phyloP scores from a whole-genome alignment of 1,140 invertebrate species.

The Heliconius nattereri region DNA sequence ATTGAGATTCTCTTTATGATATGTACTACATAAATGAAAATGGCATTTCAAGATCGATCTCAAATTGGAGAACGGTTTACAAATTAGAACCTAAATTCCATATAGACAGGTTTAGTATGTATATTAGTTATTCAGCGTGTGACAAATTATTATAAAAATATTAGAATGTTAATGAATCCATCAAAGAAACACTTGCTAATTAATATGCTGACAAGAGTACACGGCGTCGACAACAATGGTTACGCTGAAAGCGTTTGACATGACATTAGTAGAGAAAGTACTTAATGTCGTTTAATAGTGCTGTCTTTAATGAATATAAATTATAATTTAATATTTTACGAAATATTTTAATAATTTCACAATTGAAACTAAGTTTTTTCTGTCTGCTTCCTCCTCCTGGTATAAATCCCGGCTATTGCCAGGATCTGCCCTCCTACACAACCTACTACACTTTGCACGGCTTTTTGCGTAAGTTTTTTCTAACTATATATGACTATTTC shows the following conservation, averaged over 20 bases:
- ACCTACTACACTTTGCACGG: too few species aligned
- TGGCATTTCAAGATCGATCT: too few species aligned
- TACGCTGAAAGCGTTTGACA: conserved; percentile 21
- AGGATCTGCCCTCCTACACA: too few species aligned
- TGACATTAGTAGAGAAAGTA: conserved; percentile 20
- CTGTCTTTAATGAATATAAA: background rate
- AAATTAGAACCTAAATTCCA: too few species aligned
- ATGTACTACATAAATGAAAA: too few species aligned
- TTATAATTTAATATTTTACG: background rate
- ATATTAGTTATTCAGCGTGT: background rate
- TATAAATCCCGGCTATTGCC: too few species aligned
- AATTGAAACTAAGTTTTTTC: background rate
- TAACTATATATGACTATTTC: background rate
- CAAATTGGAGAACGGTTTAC: too few species aligned
- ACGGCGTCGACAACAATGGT: conserved; percentile 7
- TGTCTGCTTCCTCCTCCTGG: too few species aligned
- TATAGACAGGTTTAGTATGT: too few species aligned
- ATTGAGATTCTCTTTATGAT: too few species aligned
- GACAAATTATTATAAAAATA: background rate
- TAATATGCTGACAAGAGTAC: conserved; percentile 31
- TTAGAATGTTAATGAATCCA: conserved; percentile 6
- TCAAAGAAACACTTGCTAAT: conserved; percentile 19
- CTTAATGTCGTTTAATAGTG: background rate
- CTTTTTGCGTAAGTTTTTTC: background rate
- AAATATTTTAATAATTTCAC: too few species aligned